Evolutionary conservation across 2,113 vertebrate species (phyloP).

Genomic region (Marmota monax): DNA sequence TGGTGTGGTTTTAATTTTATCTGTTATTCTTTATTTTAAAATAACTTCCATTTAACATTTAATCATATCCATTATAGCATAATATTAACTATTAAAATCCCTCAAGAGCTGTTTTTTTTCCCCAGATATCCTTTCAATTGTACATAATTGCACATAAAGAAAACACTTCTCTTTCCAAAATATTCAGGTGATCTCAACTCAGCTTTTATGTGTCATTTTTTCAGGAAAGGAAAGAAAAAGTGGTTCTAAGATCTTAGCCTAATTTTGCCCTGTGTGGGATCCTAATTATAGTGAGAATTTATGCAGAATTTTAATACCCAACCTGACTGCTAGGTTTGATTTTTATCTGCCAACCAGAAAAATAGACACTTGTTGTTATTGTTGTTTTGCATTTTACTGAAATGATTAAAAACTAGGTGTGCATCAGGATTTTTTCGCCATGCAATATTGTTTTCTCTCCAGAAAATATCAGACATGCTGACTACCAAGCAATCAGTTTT

Average conservation of each 20-base stretch:
- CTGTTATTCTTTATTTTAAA: neutral
- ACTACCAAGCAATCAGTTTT: neutral
- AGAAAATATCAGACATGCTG: conserved; percentile 3
- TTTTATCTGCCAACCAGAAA: neutral
- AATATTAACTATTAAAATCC: neutral
- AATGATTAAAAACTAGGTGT: neutral
- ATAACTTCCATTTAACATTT: neutral
- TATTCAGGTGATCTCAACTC: neutral
- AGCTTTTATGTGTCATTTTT: neutral
- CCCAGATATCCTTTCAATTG: neutral
- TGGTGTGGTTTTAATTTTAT: neutral
- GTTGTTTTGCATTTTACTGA: neutral
- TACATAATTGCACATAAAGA: neutral
- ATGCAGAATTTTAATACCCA: neutral
- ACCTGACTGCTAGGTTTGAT: neutral
- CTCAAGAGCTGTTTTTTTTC: neutral
- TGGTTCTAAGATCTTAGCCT: neutral
- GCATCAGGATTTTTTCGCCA: neutral
- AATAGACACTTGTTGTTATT: neutral
- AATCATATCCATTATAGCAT: neutral
- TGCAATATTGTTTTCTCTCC: neutral
- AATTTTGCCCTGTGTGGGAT: neutral
- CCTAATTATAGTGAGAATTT: neutral
- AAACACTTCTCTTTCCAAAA: conserved; percentile 24
- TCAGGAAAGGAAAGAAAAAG: neutral